Percentiles rank a stretch among this genome's conserved stretches.
Conservation (phyloP, 2,113 vertebrate species). For the Nerophis ophidion region DNA sequence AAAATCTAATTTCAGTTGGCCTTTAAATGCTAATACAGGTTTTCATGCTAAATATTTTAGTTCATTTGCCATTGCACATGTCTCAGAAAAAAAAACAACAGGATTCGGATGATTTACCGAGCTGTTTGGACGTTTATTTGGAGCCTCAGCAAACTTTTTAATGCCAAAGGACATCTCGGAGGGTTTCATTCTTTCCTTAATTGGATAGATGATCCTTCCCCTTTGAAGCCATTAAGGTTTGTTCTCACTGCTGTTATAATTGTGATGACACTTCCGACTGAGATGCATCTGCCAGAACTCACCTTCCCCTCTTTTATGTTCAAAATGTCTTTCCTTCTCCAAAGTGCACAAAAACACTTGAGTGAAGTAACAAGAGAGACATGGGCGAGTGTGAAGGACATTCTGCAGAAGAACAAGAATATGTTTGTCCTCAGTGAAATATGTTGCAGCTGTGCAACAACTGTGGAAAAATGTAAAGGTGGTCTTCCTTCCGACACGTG, state of each 20-base stretch:
- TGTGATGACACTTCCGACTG: constrained; percentile 54
- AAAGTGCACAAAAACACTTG: constrained; percentile 31
- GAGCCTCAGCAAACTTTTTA: constrained; percentile 8
- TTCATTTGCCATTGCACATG: constrained; percentile 10
- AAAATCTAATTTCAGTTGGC: no score
- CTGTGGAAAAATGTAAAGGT: no score
- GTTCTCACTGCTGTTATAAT: constrained; percentile 50
- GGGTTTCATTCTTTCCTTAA: constrained; percentile 43
- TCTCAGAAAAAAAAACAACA: constrained; percentile 2
- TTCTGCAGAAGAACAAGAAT: no score
- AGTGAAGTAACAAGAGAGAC: constrained; percentile 33
- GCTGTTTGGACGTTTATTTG: constrained; percentile 31
- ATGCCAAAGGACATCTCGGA: constrained; percentile 4
- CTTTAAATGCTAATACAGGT: no score
- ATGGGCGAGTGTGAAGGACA: no score
- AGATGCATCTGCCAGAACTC: constrained; percentile 41
- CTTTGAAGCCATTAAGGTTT: constrained; percentile 51
- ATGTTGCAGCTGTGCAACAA: no score
- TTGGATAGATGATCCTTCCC: constrained; percentile 36
- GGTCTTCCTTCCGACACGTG: no score
- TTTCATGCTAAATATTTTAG: background rate
- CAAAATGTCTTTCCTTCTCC: constrained; percentile 46
- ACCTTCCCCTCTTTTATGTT: constrained; percentile 52
- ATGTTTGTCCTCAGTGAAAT: no score
- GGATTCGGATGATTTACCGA: constrained; percentile 28